Conservation (phyloP, 2,797 vertebrate genomes). For the Hyperoplus immaculatus region DNA sequence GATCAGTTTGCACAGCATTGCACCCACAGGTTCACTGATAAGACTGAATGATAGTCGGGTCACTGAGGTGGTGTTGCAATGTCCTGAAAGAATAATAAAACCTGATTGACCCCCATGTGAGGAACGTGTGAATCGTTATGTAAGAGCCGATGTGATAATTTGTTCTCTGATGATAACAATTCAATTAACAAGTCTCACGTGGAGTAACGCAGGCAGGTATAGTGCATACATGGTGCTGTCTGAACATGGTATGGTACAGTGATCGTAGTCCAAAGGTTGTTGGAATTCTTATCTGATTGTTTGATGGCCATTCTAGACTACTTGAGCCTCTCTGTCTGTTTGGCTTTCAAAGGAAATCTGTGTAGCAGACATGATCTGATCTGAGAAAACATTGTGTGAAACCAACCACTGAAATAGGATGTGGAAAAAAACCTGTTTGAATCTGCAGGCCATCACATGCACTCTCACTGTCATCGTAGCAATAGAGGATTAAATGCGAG, state of each 20-base stretch:
- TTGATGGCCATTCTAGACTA: slow-evolving; percentile 4
- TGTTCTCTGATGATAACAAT: background rate
- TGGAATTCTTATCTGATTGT: slow-evolving; percentile 26
- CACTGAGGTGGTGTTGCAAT: slow-evolving; percentile 26
- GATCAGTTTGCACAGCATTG: background rate
- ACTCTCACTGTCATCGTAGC: slow-evolving; percentile 19
- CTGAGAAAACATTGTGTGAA: slow-evolving; percentile 1
- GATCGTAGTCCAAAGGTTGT: slow-evolving; percentile 43
- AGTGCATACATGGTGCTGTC: background rate
- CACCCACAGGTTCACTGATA: slow-evolving; percentile 8
- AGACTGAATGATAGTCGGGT: slow-evolving; percentile 12
- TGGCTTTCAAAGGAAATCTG: slow-evolving; percentile 21
- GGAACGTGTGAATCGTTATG: slow-evolving; percentile 28
- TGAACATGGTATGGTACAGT: background rate
- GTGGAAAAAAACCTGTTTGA: background rate
- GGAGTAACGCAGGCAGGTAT: background rate
- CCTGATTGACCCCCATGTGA: slow-evolving; percentile 27
- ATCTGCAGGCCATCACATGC: slow-evolving; percentile 11
- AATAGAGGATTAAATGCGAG: slow-evolving; percentile 16
- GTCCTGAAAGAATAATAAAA: slow-evolving; percentile 14
- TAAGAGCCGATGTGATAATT: slow-evolving; percentile 25
- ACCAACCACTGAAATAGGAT: slow-evolving; percentile 16
- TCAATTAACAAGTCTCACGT: background rate
- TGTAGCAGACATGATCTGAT: background rate
- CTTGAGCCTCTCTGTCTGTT: background rate